These are phyloP conservation scores for Drosophila meridiana DNA, from an alignment of 2,888 invertebrate species.

Conservation along the genomic window DNA sequence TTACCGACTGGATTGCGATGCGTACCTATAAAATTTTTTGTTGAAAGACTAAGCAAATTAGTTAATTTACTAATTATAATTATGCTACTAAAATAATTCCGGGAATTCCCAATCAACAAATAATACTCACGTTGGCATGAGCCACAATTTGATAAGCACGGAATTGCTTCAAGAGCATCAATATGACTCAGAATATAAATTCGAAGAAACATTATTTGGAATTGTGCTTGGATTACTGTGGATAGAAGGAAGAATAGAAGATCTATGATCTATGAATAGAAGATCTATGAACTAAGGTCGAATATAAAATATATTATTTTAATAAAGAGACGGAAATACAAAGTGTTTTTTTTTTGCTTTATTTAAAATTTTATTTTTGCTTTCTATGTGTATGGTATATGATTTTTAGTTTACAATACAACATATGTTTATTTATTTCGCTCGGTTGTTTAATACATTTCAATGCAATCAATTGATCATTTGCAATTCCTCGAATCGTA, in stretches of 20 bases:
- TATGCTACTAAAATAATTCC: background rate
- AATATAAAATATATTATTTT: background rate
- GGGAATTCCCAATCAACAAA: background rate
- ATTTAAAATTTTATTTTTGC: conserved; percentile 64
- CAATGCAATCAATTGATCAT: conserved; percentile 20
- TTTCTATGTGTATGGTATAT: conserved; percentile 49
- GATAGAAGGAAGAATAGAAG: too few relatives aligned
- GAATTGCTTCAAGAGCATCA: background rate
- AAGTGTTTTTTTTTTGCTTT: conserved; percentile 29
- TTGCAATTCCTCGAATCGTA: conserved; percentile 31
- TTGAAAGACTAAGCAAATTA: conserved; percentile 5
- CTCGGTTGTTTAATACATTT: conserved; percentile 38
- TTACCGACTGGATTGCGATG: conserved; percentile 22
- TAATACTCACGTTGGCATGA: background rate
- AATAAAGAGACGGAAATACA: background rate
- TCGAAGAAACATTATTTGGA: background rate
- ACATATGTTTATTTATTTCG: conserved; percentile 35
- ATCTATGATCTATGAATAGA: too few relatives aligned
- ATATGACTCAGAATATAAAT: background rate
- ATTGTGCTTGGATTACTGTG: background rate
- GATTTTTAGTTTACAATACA: conserved; percentile 62
- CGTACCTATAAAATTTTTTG: background rate
- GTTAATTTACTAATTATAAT: background rate
- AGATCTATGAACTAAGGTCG: too few relatives aligned
- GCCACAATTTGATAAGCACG: background rate